Conservation (phyloP, 2,113 vertebrate species). For the Solenodon paradoxus region DNA sequence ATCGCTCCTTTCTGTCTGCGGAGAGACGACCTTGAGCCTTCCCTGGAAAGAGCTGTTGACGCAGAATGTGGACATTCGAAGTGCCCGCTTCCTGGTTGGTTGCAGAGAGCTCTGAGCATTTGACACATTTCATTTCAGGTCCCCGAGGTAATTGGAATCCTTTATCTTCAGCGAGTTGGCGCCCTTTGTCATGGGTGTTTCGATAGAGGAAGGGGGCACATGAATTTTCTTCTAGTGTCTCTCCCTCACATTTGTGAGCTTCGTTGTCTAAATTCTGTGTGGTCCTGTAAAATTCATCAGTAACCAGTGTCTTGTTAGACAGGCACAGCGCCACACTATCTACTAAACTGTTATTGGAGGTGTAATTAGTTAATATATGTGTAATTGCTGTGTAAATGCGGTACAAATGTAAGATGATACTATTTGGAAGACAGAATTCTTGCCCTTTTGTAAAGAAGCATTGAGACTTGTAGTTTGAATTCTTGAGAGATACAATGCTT, state of each 20-base stretch:
- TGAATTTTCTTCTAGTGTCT: not conserved
- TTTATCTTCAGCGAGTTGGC: slow-evolving; percentile 2
- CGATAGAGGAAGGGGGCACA: not conserved
- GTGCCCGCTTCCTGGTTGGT: not conserved
- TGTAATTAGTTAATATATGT: not conserved
- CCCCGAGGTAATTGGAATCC: not conserved
- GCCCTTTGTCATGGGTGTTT: not conserved
- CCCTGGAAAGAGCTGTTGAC: slow-evolving; percentile 9
- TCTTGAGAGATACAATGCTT: not conserved
- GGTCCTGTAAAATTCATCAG: not conserved
- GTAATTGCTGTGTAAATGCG: not conserved
- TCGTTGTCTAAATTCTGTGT: not conserved
- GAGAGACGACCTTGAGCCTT: not conserved
- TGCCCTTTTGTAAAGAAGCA: not conserved
- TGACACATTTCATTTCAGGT: slow-evolving; percentile 36
- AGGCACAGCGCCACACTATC: not conserved
- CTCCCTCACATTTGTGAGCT: not conserved
- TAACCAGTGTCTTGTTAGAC: not conserved
- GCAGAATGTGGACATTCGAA: not conserved
- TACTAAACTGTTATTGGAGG: not conserved
- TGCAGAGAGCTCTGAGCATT: not conserved
- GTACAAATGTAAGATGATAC: not conserved
- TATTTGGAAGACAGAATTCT: not conserved
- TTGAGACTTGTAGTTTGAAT: not conserved
- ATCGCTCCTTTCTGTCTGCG: not conserved